These are phyloP conservation scores for Polyodon spathula DNA, from an alignment of 2,113 vertebrate species.

Conservation along the genomic window DNA sequence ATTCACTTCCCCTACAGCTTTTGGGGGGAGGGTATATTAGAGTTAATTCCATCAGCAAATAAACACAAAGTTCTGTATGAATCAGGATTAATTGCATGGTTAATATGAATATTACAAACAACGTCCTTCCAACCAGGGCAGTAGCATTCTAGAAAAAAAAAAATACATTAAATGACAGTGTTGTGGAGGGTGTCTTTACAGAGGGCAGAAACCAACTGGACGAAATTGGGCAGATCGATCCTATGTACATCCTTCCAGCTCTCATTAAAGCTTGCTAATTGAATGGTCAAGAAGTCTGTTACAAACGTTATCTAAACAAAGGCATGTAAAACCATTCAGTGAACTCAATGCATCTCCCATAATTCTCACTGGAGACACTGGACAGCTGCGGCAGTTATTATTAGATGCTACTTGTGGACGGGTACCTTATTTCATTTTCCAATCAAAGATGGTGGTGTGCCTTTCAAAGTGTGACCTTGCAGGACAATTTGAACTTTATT, in stretches of 20 bases:
- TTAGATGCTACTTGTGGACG: slow-evolving; percentile 51
- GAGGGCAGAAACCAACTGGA: no score
- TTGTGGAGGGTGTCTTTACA: no score
- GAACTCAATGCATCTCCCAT: slow-evolving; percentile 41
- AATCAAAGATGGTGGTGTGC: slow-evolving; percentile 52
- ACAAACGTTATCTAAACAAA: slow-evolving; percentile 44
- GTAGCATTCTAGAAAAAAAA: no score
- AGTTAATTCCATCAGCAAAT: slow-evolving; percentile 6
- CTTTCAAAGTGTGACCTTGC: slow-evolving; percentile 36
- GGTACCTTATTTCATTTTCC: slow-evolving; percentile 55
- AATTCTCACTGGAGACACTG: slow-evolving; percentile 57
- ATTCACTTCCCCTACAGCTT: neutral
- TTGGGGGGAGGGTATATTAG: neutral
- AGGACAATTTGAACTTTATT: slow-evolving; percentile 37
- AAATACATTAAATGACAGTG: no score
- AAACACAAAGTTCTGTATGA: neutral
- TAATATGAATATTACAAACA: neutral
- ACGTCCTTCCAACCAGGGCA: neutral
- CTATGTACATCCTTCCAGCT: neutral
- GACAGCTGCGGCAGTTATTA: slow-evolving; percentile 58
- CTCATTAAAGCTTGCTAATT: neutral
- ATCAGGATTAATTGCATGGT: neutral
- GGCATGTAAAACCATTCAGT: slow-evolving; percentile 42
- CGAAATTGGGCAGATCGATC: neutral
- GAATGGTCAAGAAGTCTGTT: slow-evolving; percentile 6